Percentiles rank a stretch among this genome's conserved stretches.
These are phyloP conservation scores for Liodrosophila aerea DNA, from an alignment of 2,888 invertebrate species.

Conservation along the genomic window DNA sequence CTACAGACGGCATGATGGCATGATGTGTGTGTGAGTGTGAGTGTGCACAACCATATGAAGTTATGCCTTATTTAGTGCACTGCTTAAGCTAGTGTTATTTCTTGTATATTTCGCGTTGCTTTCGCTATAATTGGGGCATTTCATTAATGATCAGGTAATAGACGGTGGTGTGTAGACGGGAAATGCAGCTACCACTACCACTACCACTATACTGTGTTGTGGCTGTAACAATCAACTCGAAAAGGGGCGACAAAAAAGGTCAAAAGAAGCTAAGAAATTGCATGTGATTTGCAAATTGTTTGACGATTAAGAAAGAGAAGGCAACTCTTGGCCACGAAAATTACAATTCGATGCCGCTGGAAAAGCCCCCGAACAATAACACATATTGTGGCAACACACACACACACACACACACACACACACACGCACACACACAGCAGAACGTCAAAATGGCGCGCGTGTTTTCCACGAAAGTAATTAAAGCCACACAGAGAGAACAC, in stretches of 20 bases:
- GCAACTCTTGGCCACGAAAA: constrained; percentile 33
- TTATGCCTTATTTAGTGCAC: constrained; percentile 23
- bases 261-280: constrained; percentile 10
- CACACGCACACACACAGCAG: constrained; percentile 3
- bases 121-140: constrained; percentile 65
- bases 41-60: constrained; percentile 1
- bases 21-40: neutral
- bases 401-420: constrained; percentile 9
- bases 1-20: neutral
- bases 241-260: constrained; percentile 4
- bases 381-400: constrained; percentile 6
- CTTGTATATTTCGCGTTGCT: constrained; percentile 26
- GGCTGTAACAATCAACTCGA: neutral
- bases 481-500: constrained; percentile 28
- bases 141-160: constrained; percentile 59
- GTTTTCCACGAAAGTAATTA: constrained; percentile 79
- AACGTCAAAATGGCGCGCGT: constrained; percentile 65
- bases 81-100: neutral
- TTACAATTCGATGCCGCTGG: constrained; percentile 43
- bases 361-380: constrained; percentile 24
- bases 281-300: constrained; percentile 64
- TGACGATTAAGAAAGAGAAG: constrained; percentile 78
- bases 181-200: constrained; percentile 44
- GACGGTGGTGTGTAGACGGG: constrained; percentile 52
- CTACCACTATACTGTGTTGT: constrained; percentile 9